Conservation (phyloP, 2,888 invertebrate species). For the Ditylenchus weischeri region DNA sequence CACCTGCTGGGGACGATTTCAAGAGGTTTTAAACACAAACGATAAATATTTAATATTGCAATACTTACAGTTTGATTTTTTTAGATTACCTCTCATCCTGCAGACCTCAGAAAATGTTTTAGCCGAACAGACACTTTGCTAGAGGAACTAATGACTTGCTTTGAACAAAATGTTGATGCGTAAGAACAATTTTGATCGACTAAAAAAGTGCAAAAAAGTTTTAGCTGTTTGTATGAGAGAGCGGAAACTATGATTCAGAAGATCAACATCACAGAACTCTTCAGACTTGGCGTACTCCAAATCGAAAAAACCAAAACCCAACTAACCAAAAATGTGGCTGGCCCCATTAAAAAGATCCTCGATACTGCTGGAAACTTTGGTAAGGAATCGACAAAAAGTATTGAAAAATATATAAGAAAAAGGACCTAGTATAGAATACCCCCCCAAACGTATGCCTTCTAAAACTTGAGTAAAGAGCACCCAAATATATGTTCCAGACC, state of each 20-base stretch:
- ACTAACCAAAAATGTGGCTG: conserved; percentile 29
- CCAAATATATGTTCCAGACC: no score
- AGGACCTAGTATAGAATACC: no score
- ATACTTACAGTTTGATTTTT: not conserved
- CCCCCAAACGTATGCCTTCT: no score
- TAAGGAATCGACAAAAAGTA: no score
- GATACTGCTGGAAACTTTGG: conserved; percentile 54
- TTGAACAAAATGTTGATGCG: conserved; percentile 50
- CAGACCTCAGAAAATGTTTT: conserved; percentile 50
- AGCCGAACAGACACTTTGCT: conserved; percentile 47
- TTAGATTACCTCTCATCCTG: conserved; percentile 31
- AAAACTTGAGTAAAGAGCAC: no score
- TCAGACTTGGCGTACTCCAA: conserved; percentile 46
- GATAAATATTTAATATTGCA: no score
- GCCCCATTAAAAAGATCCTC: conserved; percentile 45
- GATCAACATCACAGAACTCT: conserved; percentile 51
- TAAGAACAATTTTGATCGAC: conserved; percentile 19
- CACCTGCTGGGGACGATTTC: conserved; percentile 49
- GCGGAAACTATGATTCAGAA: conserved; percentile 47
- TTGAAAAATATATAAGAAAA: conserved; percentile 11
- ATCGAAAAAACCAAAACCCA: conserved; percentile 36
- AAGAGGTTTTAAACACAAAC: no score
- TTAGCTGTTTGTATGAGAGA: conserved; percentile 41
- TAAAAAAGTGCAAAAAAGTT: conserved; percentile 11
- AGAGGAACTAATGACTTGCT: conserved; percentile 48